Evolutionary conservation across 2,888 invertebrate genomes (phyloP), one percentile per base, ranked within the genome.

Genomic region (Morpho helenor): DNA sequence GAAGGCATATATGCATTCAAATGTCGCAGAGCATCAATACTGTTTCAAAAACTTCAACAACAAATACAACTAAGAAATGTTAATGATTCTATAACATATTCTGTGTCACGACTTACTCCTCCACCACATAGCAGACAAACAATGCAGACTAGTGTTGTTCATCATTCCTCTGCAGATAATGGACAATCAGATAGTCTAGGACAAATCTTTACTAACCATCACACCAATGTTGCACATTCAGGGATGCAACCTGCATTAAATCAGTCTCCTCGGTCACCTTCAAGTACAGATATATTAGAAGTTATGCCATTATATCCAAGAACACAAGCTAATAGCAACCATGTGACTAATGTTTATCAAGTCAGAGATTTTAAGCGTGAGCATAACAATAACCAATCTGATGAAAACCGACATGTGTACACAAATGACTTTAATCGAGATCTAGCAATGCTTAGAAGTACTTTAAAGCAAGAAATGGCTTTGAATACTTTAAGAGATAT

Each of bases 1-100:
- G 95, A 96, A 65, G 98, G 98, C 7, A 97, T 99, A 70, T 99
- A 97, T 86, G 98, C 97, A 22, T 99, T 99, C 82, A 94, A 94
- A 68, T 98, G 98, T 79, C 92, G 94, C 56, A 93, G 96, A 77
- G 98, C 98, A 7, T 96, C 97, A 72, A 92, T 94, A 62, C 91
- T 99, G 48, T 98, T 98, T 84, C 95, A 96, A 71, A 92, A 96
- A 71, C 93, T 99, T 55, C 97, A 98, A 82, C 94, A 95, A 61
- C 94, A 95, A 78, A 96, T 97, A 69, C 95, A 95, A 80, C 92
- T 94, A 52, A 89, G 93, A 66, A 92, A 92, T 77, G 79, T 81
- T 8, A 80, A 82, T 68, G 87, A 87, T 62, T 69, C 90, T 64
- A 74, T 82, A 60, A 65, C 87, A 68, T 81, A 86, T 74, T 71